Evolutionary conservation across 2,797 vertebrate species (phyloP), one percentile per base, ranked within the genome.

Genomic region (Aeoliscus strigatus): DNA sequence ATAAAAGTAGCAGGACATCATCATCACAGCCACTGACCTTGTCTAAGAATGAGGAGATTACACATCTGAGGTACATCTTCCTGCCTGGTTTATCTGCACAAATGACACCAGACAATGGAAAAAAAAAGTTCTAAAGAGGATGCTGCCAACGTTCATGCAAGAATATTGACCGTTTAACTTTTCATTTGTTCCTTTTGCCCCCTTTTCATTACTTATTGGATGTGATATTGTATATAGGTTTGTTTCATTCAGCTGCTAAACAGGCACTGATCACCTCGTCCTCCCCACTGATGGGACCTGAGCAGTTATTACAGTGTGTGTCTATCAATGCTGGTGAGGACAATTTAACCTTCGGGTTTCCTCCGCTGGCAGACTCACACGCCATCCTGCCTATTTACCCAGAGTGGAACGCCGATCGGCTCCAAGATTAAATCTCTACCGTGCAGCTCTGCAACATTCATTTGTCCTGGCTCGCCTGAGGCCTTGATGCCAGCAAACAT

Each of bases 291-390:
- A 73, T 51, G 64, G 44, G 32, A 58, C 16, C 17, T 44, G 59
- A 64, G 41, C 24, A 64, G 49, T 54, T 45, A 76, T 76, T 75
- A 82, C 40, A 50, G 40, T 31, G 48, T 29, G 8, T 12, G 57
- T 39, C 59, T 57, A 70, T 55, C 23, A 34, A 57, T 56, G 39
- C 43, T 18, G 51, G 53, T 3, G 45, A 48, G 64, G 70, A 81
- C 72, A 57, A 61, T 66, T 60, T 86, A 80, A 87, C 83, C 81
- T 83, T 84, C 76, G 73, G n/a, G 55, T 62, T 80, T 71, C 51
- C 56, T 76, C 51, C 64, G 62, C 66, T 60, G 57, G 51, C 10
- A 1, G 47, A 66, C 33, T 37, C 14, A 0, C 26, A 44, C 44
- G 10, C 29, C 38, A 52, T 51, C 51, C 54, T 32, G 58, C 73